phyloP scores from a whole-genome alignment of 2,797 vertebrate genomes.

The Acrocephalus scirpaceus region DNA sequence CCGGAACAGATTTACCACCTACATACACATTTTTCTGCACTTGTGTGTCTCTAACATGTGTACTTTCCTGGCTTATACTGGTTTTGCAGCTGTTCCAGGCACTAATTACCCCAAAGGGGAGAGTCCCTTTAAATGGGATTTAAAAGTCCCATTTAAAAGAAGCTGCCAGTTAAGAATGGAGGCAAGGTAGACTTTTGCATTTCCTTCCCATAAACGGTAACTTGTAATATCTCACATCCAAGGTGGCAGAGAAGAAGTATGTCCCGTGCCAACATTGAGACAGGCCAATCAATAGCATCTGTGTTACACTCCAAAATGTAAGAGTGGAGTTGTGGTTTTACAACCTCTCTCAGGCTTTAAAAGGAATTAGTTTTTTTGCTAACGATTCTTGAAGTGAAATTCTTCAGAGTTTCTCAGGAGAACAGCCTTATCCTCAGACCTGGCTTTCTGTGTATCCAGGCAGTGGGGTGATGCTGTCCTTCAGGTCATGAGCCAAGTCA shows the following conservation, averaged over 20 bases:
- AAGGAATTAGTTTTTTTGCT: not conserved
- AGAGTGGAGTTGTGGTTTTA: not conserved
- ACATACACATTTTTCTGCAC: accelerated
- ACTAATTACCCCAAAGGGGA: not conserved
- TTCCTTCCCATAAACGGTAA: not conserved
- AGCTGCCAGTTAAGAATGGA: not conserved
- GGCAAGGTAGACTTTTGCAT: not conserved
- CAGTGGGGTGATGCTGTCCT: not conserved
- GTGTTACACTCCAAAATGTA: not conserved
- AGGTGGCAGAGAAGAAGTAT: not conserved
- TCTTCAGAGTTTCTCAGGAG: not conserved
- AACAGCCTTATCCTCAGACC: not conserved
- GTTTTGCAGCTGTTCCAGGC: not conserved
- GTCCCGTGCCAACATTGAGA: not conserved
- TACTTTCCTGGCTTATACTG: not conserved
- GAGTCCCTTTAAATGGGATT: not conserved
- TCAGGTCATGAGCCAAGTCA: not conserved
- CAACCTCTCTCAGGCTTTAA: not conserved
- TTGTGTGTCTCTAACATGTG: not conserved
- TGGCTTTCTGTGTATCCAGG: not conserved
- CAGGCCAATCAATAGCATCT: not conserved
- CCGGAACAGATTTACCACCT: not conserved
- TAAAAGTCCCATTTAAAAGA: not conserved
- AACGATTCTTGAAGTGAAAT: not conserved
- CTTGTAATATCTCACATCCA: not conserved